phyloP scores from a whole-genome alignment of 2,113 vertebrate genomes.

The Anarrhichthys ocellatus region DNA sequence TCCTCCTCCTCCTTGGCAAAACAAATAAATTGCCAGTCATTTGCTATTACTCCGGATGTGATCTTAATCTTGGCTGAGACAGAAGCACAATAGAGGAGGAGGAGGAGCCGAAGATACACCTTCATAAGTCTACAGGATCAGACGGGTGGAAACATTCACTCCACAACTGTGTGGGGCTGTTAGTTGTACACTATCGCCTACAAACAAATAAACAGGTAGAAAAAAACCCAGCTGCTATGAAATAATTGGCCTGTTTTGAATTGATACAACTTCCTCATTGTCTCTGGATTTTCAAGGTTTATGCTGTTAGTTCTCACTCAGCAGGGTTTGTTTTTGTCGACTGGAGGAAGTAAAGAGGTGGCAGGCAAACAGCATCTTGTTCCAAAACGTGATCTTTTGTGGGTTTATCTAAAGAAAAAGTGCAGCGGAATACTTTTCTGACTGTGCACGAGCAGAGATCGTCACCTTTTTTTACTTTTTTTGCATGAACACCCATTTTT shows the following conservation, averaged over 20 bases:
- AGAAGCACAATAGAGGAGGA: not conserved
- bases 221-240: not conserved
- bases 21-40: conserved; percentile 36
- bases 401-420: not conserved
- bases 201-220: not conserved
- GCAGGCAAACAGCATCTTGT: not conserved
- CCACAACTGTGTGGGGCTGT: not conserved
- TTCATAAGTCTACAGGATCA: conserved; percentile 14
- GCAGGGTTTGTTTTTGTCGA: not conserved
- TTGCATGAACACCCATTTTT: conserved; percentile 33
- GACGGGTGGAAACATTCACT: not conserved
- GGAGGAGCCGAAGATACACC: not conserved
- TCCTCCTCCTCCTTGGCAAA: conserved; percentile 9
- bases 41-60: not conserved
- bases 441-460: conserved; percentile 18
- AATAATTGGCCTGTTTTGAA: not conserved
- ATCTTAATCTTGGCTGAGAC: not conserved
- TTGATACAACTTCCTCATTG: not conserved
- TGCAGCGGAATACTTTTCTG: conserved; percentile 9
- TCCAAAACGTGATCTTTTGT: not conserved
- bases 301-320: conserved; percentile 16
- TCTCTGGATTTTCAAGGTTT: conserved; percentile 6
- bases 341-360: not conserved
- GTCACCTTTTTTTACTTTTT: conserved; percentile 8
- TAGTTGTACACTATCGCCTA: conserved; percentile 1